Base-by-base conservation (phyloP, 1,140 invertebrate species). In the Leucophenga varia region DNA sequence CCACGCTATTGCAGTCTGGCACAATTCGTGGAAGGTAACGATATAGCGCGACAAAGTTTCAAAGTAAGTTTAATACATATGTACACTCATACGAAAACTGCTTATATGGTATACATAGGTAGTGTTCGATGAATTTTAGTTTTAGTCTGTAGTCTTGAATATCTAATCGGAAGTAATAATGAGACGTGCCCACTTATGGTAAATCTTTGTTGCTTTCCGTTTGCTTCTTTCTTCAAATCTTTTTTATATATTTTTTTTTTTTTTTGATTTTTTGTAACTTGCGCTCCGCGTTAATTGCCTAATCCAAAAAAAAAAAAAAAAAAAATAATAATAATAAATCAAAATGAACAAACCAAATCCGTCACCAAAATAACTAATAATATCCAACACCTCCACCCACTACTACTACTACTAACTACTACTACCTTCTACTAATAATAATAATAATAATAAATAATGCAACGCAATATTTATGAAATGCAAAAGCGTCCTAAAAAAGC, bases 11-110 rank as follows among this genome's bases (percentile, higher is more conserved):
- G 85, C 60, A 87, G 85, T 64, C 76, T 89, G 55, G 87, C 87
- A 5, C 82, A 88, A 54, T 89, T 89, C 61, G 85, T 85, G 49
- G 88, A 89, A 76, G 87, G 87, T 22, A 89, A 82, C 67, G 88
- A 90, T 64, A 90, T 90, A 46, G 87, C 85, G 2, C 81, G 86
- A 38, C 81, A 82, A 61, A 90, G 88, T 3, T 86, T 89, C 61
- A 86, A 86, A 59, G 80, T 78, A 68, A 51, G 67, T 57, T 5
- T 17, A 17, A 16, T 35, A 8, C n/a, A n/a, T n/a, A n/a, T n/a
- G n/a, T 45, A 21, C 12, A 2, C 5, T 30, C 2, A 12, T 31
- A 31, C 10, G 12, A 3, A 21, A 28, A 17, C 18, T 12, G 4
- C 5, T 39, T 39, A 7, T 16, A 12, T 19, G 9, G 19, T 20